These are phyloP conservation scores for Heliconius hermathena DNA, from an alignment of 1,140 invertebrate genomes.

Conservation along the genomic window DNA sequence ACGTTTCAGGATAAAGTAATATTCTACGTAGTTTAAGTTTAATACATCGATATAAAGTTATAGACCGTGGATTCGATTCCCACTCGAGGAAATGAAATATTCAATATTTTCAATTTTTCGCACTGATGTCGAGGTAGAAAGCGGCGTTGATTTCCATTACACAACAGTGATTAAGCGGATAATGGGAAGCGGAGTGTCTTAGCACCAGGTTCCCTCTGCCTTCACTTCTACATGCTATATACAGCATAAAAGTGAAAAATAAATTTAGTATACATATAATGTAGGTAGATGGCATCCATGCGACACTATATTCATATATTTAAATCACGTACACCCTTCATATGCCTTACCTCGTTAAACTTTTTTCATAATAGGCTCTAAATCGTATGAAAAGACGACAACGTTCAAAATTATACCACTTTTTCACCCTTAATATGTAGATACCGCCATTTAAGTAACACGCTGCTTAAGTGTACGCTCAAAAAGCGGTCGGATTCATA, in stretches of 20 bases:
- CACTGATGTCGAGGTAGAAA: too few relatives aligned
- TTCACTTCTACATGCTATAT: too few relatives aligned
- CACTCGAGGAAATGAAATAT: too few relatives aligned
- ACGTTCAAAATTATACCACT: conserved; percentile 49
- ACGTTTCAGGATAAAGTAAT: background rate
- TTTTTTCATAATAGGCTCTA: conserved; percentile 39
- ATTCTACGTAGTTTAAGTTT: background rate
- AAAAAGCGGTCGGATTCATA: conserved; percentile 79
- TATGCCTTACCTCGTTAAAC: conserved; percentile 28
- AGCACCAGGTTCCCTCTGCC: too few relatives aligned
- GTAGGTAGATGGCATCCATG: background rate
- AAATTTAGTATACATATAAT: too few relatives aligned
- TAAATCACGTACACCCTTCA: conserved; percentile 23
- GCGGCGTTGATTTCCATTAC: too few relatives aligned
- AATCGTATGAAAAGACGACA: conserved; percentile 36
- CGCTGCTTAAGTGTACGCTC: conserved; percentile 61
- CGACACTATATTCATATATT: conserved; percentile 7
- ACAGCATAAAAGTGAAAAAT: too few relatives aligned
- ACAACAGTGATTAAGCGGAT: too few relatives aligned
- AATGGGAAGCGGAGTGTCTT: too few relatives aligned
- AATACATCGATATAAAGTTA: background rate
- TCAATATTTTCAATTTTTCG: too few relatives aligned
- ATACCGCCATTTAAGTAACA: conserved; percentile 64
- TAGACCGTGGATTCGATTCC: too few relatives aligned
- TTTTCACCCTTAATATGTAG: conserved; percentile 58